These are phyloP conservation scores for Cosmia trapezina DNA, from an alignment of 2,888 invertebrate species.

Conservation along the genomic window DNA sequence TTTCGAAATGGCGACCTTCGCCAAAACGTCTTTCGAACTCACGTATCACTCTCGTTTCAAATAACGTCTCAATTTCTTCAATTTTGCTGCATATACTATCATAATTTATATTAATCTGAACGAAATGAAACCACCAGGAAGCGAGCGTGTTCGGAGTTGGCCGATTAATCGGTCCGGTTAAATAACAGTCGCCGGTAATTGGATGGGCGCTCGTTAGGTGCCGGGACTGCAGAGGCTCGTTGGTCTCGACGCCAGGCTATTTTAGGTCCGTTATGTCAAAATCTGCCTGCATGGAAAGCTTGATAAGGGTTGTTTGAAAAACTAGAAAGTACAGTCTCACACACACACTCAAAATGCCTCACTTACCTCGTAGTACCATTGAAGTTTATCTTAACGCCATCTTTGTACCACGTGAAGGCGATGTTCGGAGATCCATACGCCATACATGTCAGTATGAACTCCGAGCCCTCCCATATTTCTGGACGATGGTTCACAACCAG, in stretches of 20 bases:
- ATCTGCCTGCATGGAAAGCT: background rate
- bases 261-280: background rate
- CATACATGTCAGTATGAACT: conserved; percentile 94
- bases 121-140: conserved; percentile 1
- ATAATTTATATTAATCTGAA: background rate
- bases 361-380: conserved; percentile 93
- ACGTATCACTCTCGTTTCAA: too few species aligned
- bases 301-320: background rate
- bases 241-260: background rate
- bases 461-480: conserved; percentile 93
- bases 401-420: conserved; percentile 95
- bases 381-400: conserved; percentile 93
- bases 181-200: conserved; percentile 55
- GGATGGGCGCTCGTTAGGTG: conserved; percentile 41
- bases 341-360: background rate
- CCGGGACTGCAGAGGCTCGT: conserved; percentile 24
- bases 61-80: background rate
- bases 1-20: too few species aligned
- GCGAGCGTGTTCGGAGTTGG: background rate
- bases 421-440: conserved; percentile 94
- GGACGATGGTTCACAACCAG: conserved; percentile 85
- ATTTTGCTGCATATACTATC: background rate
- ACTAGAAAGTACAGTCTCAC: background rate
- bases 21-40: too few species aligned
- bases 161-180: conserved; percentile 43